Conservation (phyloP, 1,140 invertebrate species). For the Ephestia elutella region DNA sequence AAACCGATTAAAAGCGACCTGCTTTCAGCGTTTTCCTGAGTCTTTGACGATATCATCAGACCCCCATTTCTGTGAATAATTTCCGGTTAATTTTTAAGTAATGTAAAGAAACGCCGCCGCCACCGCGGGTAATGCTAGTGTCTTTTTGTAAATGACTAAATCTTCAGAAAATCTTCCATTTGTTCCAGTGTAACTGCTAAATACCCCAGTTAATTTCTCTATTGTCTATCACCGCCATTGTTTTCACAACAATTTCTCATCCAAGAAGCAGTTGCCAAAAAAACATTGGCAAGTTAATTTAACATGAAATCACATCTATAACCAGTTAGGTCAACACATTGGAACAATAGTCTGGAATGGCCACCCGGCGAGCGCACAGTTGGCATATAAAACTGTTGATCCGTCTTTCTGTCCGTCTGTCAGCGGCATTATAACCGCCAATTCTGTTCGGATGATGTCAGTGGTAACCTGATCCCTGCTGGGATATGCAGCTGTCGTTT, state of each 20-base stretch:
- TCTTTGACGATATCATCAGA: too few species aligned
- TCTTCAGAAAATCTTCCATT: not conserved
- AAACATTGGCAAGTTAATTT: slow-evolving; percentile 5
- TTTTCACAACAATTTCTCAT: not conserved
- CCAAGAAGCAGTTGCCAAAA: not conserved
- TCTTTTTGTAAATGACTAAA: not conserved
- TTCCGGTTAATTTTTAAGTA: not conserved
- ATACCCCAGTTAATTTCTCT: not conserved
- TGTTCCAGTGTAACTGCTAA: not conserved
- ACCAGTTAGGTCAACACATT: not conserved
- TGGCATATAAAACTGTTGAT: not conserved
- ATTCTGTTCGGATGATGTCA: slow-evolving; percentile 1
- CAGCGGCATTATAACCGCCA: slow-evolving; percentile 2
- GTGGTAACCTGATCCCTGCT: not conserved
- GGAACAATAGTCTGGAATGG: not conserved
- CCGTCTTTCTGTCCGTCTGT: not conserved
- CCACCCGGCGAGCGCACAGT: not conserved
- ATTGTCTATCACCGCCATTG: not conserved
- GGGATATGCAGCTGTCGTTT: not conserved
- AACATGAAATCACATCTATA: slow-evolving; percentile 4
- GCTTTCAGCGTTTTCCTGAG: too few species aligned
- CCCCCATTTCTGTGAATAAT: too few species aligned
- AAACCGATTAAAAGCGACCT: too few species aligned
- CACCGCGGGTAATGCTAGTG: too few species aligned
- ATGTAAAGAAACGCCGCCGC: not conserved